phyloP scores from a whole-genome alignment of 2,113 vertebrate species.

The Microcebus lehilahytsara region DNA sequence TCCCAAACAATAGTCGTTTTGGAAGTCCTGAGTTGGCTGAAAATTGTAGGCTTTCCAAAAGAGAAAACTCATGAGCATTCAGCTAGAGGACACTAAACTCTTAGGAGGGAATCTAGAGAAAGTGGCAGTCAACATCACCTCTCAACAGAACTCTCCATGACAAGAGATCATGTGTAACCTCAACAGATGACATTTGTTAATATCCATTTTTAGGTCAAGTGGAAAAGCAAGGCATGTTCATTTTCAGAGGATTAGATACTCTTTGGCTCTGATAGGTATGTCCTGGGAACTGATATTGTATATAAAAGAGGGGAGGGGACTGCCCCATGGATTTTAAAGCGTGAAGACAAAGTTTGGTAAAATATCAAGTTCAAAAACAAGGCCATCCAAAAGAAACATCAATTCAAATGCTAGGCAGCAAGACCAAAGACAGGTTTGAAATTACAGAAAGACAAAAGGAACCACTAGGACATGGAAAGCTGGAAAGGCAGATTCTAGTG shows the following conservation, averaged over 20 bases:
- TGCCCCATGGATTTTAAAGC: not conserved
- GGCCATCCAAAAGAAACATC: not conserved
- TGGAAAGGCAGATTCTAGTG: not conserved
- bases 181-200: not conserved
- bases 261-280: not conserved
- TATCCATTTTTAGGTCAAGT: not conserved
- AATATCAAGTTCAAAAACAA: constrained; percentile 13
- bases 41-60: not conserved
- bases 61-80: not conserved
- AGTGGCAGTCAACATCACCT: not conserved
- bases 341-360: not conserved
- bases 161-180: not conserved
- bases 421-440: not conserved
- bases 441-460: not conserved
- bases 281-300: not conserved
- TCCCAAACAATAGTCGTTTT: not conserved
- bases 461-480: not conserved
- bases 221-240: not conserved
- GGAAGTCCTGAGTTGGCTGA: not conserved
- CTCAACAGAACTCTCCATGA: not conserved
- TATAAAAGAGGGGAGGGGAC: not conserved
- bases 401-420: not conserved
- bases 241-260: not conserved
- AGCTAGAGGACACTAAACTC: not conserved
- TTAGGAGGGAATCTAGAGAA: not conserved